Conservation (phyloP, 2,797 vertebrate species). For the Momotus momota region DNA sequence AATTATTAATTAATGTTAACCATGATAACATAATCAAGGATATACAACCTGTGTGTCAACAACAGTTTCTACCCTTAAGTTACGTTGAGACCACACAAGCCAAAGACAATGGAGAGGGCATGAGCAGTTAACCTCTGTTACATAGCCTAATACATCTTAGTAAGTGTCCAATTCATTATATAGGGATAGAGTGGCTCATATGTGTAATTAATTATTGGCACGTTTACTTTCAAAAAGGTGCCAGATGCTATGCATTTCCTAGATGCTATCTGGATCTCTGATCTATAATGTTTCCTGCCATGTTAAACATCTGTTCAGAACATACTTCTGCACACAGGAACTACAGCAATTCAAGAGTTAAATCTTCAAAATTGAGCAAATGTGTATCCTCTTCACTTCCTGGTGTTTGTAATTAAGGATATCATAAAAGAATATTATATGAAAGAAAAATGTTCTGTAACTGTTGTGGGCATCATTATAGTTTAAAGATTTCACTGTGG, state of each 20-base stretch:
- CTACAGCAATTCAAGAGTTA: constrained; percentile 61
- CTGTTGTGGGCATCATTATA: background rate
- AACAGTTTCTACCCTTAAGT: constrained; percentile 9
- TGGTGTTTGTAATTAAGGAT: background rate
- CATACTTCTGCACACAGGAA: constrained; percentile 55
- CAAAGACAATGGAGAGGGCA: constrained; percentile 17
- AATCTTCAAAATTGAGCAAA: background rate
- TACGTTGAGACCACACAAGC: constrained; percentile 26
- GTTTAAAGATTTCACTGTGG: background rate
- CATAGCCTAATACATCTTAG: constrained; percentile 44
- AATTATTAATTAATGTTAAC: background rate
- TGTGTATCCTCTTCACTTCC: background rate
- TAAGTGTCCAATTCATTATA: constrained; percentile 52
- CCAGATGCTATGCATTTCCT: constrained; percentile 76
- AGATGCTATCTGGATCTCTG: constrained; percentile 73
- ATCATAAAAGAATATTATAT: background rate
- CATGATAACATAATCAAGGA: background rate
- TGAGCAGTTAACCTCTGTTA: constrained; percentile 45
- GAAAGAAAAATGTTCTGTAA: background rate
- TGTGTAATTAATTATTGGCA: constrained; percentile 80
- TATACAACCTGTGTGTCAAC: background rate
- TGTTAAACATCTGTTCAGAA: constrained; percentile 75
- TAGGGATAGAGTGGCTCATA: constrained; percentile 30
- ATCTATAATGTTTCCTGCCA: constrained; percentile 74
- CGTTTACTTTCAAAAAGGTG: constrained; percentile 74